Percentiles rank a stretch among this genome's conserved stretches.
phyloP scores from a whole-genome alignment of 2,113 vertebrate genomes.

The Conger conger region DNA sequence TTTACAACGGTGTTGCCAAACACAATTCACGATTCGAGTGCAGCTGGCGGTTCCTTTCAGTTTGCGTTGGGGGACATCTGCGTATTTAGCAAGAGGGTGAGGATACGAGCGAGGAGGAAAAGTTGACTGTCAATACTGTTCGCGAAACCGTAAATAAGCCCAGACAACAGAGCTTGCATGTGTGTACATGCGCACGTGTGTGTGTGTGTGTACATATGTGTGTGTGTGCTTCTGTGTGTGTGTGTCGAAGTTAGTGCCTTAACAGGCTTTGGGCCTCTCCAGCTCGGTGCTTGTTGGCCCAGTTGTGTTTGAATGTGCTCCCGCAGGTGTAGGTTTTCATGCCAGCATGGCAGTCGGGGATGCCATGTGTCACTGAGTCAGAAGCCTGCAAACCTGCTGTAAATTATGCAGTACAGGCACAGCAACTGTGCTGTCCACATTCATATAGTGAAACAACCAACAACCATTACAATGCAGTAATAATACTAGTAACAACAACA shows the following conservation, averaged over 20 bases:
- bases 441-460: not conserved
- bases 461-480: not conserved
- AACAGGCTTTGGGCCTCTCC: not conserved
- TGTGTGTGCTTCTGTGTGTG: not conserved
- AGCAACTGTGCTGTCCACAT: not conserved
- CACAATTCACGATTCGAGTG: not conserved
- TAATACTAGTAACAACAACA: too few species aligned
- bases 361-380: slow-evolving; percentile 16
- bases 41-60: not conserved
- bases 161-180: not conserved
- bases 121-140: not conserved
- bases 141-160: not conserved
- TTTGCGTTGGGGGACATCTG: not conserved
- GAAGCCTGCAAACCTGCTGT: not conserved
- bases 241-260: not conserved
- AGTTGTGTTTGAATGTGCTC: not conserved
- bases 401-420: not conserved
- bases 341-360: slow-evolving; percentile 8
- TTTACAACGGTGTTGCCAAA: not conserved
- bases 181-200: not conserved
- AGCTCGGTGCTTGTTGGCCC: not conserved
- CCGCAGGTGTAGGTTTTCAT: not conserved
- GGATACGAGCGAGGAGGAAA: not conserved
- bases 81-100: not conserved
- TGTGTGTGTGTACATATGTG: not conserved